These are phyloP conservation scores for Dendrocincla tyrannina DNA, from an alignment of 2,797 vertebrate species.

Conservation along the genomic window DNA sequence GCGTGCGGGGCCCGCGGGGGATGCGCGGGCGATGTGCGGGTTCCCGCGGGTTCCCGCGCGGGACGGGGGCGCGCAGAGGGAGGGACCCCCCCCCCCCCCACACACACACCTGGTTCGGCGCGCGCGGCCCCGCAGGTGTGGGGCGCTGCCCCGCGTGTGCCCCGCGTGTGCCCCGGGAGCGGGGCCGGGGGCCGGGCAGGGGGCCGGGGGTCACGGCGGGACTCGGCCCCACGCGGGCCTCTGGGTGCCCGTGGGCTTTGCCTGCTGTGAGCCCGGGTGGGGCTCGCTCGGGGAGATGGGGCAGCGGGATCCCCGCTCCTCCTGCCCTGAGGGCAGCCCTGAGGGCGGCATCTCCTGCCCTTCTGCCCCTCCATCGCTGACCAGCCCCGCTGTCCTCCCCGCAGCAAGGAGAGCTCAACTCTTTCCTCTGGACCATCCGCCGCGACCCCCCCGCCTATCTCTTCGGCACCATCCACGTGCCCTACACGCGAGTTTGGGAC, in stretches of 20 bases:
- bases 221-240: background rate
- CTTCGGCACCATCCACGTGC: conserved; percentile 89
- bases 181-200: background rate
- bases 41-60: background rate
- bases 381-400: background rate
- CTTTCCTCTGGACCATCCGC: conserved; percentile 86
- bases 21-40: background rate
- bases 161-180: no score
- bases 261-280: background rate
- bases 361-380: background rate
- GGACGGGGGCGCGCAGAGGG: background rate
- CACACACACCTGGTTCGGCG: background rate
- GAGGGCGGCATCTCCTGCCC: background rate
- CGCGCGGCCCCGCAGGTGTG: conserved; percentile 16
- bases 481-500: conserved; percentile 88
- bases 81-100: background rate
- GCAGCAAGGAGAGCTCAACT: conserved; percentile 86
- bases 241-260: background rate
- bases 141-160: background rate
- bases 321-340: background rate
- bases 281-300: background rate
- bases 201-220: background rate
- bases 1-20: background rate
- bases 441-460: conserved; percentile 85
- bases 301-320: background rate